Conservation (phyloP, 2,888 invertebrate genomes). For the Latrodectus hesperus region DNA sequence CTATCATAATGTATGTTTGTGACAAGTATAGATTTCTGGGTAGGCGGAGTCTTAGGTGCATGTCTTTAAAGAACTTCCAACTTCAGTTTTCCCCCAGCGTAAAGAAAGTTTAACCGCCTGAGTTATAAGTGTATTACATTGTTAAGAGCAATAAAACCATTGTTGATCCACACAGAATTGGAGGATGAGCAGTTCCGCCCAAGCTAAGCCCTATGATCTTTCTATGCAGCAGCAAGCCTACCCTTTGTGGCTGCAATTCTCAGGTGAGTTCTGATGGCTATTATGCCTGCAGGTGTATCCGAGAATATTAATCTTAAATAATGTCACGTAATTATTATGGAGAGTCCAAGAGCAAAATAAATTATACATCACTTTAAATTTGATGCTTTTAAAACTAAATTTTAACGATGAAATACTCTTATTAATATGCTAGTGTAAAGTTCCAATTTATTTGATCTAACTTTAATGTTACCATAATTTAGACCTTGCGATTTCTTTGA, state of each 20-base stretch:
- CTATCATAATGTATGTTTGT: conserved; percentile 36
- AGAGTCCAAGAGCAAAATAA: no score
- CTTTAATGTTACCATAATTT: no score
- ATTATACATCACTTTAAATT: no score
- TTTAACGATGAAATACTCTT: no score
- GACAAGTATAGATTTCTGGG: conserved; percentile 14
- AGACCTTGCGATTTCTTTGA: no score
- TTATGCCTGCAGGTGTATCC: not conserved
- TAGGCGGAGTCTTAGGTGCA: conserved; percentile 37
- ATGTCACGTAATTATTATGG: no score
- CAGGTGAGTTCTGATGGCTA: conserved; percentile 34
- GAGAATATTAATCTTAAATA: not conserved
- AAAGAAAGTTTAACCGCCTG: conserved; percentile 13
- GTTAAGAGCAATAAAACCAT: conserved; percentile 43
- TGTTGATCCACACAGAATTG: conserved; percentile 18
- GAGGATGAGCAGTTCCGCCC: conserved; percentile 32
- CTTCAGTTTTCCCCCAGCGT: conserved; percentile 9
- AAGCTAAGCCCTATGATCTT: conserved; percentile 49
- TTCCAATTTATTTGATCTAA: no score
- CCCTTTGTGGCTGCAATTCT: conserved; percentile 32
- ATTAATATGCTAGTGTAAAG: no score
- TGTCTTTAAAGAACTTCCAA: conserved; percentile 8
- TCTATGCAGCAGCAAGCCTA: conserved; percentile 34
- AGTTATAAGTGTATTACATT: conserved; percentile 31
- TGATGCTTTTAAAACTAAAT: no score